A percentile compares a stretch with the other conserved stretches of the same genome.
These are phyloP conservation scores for Cephus nigrinus DNA, from an alignment of 2,888 invertebrate species.

Conservation along the genomic window DNA sequence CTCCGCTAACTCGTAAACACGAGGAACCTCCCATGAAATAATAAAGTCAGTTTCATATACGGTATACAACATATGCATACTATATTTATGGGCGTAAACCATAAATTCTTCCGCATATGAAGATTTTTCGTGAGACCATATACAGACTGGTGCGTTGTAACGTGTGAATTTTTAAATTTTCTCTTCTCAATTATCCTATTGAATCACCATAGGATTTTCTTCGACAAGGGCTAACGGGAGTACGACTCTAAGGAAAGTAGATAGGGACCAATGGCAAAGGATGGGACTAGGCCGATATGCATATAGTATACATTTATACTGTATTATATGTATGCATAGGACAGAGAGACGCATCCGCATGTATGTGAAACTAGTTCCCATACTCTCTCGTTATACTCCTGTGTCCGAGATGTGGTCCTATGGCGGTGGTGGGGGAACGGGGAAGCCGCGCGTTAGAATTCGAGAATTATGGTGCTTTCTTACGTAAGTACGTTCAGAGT, in stretches of 20 bases:
- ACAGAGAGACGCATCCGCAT: not conserved
- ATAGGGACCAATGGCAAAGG: not conserved
- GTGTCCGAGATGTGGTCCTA: not conserved
- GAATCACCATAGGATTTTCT: not conserved
- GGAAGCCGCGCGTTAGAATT: not conserved
- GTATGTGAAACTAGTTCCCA: not conserved
- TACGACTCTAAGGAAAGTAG: not conserved
- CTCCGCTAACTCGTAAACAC: not conserved
- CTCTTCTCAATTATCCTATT: not conserved
- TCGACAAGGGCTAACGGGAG: not conserved
- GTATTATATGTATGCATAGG: not conserved
- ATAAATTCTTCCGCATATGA: not conserved
- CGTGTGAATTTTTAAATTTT: not conserved
- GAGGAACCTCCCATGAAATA: not conserved
- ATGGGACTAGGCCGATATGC: not conserved
- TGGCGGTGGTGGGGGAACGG: not conserved
- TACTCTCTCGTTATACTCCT: not conserved
- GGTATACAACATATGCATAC: not conserved
- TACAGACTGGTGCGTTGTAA: not conserved
- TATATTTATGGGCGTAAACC: not conserved
- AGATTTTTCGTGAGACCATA: not conserved
- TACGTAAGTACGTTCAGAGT: not conserved
- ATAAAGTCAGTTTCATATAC: not conserved
- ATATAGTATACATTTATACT: not conserved
- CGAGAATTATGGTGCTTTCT: conserved; percentile 3